Evolutionary conservation across 2,888 invertebrate genomes (phyloP).

Genomic region (Scaptodrosophila latifasciaeformis): DNA sequence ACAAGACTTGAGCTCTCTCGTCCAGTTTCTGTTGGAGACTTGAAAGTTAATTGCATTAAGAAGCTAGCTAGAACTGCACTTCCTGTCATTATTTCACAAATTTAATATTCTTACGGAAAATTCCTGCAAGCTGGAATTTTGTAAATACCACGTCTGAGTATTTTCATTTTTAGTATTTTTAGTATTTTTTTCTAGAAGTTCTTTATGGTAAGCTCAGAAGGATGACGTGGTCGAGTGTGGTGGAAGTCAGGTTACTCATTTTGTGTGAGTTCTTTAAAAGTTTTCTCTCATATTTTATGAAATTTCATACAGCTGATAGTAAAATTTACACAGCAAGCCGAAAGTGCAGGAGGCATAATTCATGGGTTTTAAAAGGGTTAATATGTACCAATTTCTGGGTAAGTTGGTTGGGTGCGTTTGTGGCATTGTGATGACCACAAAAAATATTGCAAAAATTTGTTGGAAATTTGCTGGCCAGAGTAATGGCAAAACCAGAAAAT

Average conservation of each 20-base stretch:
- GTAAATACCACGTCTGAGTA: background rate
- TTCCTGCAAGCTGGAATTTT: background rate
- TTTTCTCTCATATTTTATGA: constrained; percentile 41
- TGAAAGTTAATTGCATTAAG: constrained; percentile 29
- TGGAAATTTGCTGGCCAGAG: no score
- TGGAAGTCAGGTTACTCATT: constrained; percentile 16
- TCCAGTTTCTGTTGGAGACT: background rate
- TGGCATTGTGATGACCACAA: no score
- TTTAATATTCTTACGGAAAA: background rate
- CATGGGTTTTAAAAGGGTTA: constrained; percentile 49
- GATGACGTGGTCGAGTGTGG: constrained; percentile 13
- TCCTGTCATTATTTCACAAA: background rate
- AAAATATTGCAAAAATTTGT: background rate
- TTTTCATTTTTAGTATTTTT: constrained; percentile 11
- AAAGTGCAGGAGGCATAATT: constrained; percentile 46
- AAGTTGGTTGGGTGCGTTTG: no score
- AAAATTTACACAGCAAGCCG: constrained; percentile 36
- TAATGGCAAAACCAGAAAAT: no score
- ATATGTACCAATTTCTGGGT: constrained; percentile 16
- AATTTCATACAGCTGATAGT: constrained; percentile 56
- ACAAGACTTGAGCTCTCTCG: no score
- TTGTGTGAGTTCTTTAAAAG: constrained; percentile 19
- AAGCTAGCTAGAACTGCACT: background rate
- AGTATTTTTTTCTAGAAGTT: no score
- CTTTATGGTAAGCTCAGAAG: constrained; percentile 23